Evolutionary conservation across 2,797 vertebrate species (phyloP).

Genomic region (Sparidentex hasta): DNA sequence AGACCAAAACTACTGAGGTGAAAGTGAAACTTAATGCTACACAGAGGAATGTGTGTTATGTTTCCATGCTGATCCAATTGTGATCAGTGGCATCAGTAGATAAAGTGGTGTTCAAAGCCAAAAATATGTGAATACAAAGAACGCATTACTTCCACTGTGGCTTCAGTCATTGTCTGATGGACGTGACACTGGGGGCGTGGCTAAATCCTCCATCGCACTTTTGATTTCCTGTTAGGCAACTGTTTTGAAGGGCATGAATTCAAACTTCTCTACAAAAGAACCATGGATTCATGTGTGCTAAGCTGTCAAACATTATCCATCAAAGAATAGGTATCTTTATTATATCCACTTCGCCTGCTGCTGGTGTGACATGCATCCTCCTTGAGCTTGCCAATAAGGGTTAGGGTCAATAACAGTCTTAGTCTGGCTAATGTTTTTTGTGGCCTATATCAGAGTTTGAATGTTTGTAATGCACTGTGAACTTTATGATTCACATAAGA

Average conservation of each 20-base stretch:
- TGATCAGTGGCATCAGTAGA: too few species aligned
- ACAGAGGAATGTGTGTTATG: too few species aligned
- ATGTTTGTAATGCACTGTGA: neutral
- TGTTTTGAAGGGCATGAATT: neutral
- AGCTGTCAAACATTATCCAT: neutral
- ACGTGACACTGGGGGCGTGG: too few species aligned
- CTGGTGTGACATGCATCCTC: conserved; percentile 1
- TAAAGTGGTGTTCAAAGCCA: too few species aligned
- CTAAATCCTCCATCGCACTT: too few species aligned
- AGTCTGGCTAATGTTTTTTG: neutral
- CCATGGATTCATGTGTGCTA: neutral
- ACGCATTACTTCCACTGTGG: too few species aligned
- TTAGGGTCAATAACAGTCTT: conserved; percentile 15
- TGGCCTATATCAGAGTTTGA: neutral
- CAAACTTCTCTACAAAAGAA: neutral
- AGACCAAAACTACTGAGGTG: too few species aligned
- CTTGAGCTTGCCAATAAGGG: neutral
- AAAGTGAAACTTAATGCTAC: too few species aligned
- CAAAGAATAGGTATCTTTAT: neutral
- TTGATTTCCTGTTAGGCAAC: neutral
- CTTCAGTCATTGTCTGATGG: too few species aligned
- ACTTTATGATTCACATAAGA: too few species aligned
- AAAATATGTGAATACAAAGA: too few species aligned
- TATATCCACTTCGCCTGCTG: neutral
- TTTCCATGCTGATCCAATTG: too few species aligned